Percentiles rank a stretch among this genome's conserved stretches.
phyloP scores from a whole-genome alignment of 1,140 invertebrate species.

The Dufourea novaeangliae region DNA sequence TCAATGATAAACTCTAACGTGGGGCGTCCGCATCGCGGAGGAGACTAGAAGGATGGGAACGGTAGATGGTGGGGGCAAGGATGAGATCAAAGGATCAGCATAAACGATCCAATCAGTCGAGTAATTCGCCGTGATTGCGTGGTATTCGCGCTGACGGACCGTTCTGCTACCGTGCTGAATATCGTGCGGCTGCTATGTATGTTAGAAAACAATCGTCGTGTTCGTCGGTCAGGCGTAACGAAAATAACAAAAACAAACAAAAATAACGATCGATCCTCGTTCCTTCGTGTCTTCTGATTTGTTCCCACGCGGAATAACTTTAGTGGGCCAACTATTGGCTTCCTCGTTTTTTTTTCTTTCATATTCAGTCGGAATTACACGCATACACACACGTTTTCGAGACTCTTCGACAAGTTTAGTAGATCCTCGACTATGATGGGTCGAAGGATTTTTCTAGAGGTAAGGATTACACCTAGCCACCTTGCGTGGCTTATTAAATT shows the following conservation, averaged over 20 bases:
- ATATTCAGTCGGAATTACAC: not conserved
- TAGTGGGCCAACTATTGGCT: not conserved
- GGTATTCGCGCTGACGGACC: constrained; percentile 58
- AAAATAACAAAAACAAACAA: not conserved
- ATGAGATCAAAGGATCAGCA: constrained; percentile 79
- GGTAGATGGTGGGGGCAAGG: constrained; percentile 44
- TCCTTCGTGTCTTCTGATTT: not conserved
- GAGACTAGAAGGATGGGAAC: not conserved
- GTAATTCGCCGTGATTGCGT: constrained; percentile 80
- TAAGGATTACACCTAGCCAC: constrained; percentile 26
- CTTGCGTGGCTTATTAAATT: constrained; percentile 67
- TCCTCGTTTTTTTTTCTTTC: not conserved
- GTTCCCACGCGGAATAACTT: constrained; percentile 1
- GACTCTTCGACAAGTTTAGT: too few relatives aligned
- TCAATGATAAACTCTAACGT: constrained; percentile 80
- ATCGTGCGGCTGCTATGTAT: constrained; percentile 47
- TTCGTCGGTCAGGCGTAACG: not conserved
- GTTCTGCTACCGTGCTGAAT: constrained; percentile 63
- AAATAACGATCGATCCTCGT: not conserved
- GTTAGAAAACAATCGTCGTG: constrained; percentile 58
- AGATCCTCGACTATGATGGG: not conserved
- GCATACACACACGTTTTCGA: too few relatives aligned
- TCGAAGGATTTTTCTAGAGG: not conserved
- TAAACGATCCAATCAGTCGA: constrained; percentile 82
- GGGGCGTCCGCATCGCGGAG: constrained; percentile 44